Evolutionary conservation across 2,113 vertebrate species (phyloP).

Genomic region (Xiphophorus couchianus): DNA sequence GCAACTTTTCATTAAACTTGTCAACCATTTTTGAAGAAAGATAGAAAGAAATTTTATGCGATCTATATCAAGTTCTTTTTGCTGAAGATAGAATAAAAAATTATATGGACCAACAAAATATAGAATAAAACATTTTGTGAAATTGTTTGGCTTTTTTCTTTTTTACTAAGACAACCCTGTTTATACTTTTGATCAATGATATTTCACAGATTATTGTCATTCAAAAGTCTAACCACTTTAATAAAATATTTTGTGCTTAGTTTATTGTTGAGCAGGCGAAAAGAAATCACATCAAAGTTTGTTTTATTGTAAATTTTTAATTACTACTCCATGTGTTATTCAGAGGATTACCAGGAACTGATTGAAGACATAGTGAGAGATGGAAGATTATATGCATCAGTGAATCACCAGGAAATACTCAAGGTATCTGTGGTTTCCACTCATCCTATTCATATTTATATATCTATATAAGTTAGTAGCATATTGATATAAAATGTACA

Average conservation of each 20-base stretch:
- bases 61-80: background rate
- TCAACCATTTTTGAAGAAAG: background rate
- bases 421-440: constrained; percentile 79
- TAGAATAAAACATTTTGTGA: too few species aligned
- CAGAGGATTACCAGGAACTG: constrained; percentile 98
- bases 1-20: background rate
- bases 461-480: background rate
- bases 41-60: background rate
- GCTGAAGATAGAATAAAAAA: background rate
- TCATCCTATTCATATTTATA: background rate
- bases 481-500: background rate
- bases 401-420: constrained; percentile 98
- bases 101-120: too few species aligned
- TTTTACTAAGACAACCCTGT: background rate
- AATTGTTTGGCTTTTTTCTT: background rate
- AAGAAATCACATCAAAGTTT: background rate
- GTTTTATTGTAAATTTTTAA: background rate
- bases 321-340: constrained; percentile 10
- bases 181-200: background rate
- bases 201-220: background rate
- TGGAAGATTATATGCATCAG: constrained; percentile 95
- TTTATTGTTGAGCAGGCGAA: background rate
- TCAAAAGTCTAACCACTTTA: background rate
- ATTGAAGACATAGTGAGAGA: constrained; percentile 99
- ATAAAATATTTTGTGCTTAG: background rate